Evolutionary conservation across 2,113 vertebrate species (phyloP), one percentile per base, ranked within the genome.

Genomic region (Ailuropoda melanoleuca): DNA sequence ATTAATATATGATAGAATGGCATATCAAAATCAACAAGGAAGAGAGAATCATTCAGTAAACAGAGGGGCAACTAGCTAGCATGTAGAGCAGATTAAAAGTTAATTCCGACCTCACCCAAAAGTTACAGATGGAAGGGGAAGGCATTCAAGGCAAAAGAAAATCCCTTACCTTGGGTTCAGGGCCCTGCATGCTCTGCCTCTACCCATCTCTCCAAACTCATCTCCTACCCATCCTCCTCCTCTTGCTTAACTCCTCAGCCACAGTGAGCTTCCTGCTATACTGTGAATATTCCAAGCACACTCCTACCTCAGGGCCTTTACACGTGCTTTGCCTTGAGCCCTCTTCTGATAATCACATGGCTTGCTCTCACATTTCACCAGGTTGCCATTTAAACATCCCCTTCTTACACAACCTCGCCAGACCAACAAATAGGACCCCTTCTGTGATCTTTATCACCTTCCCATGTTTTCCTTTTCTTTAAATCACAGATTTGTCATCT

Each of bases 41-140:
- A 70, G 77, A 85, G 31, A 14, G 7, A 24, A 84, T 62, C 62
- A 85, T n/a, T 70, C n/a, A 75, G 50, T 37, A 91, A 82, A 60
- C 0, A 87, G 12, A 90, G 10, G 39, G 58, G 19, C 21, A 95
- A 89, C 48, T 26, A 74, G 53, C 37, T 72, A 82, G 23, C 64
- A 88, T 37, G 4, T 74, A 13, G 26, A 95, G 86, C 58, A 75
- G 90, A 90, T 29, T 83, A 75, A 92, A 92, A 96, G 72, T 75
- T 83, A 50, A 74, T 60, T 88, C 55, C 56, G 93, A 88, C 31
- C 19, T 72, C 72, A 82, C 37, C n/a, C 37, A 53, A 50, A 80
- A 75, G 55, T 87, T 60, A 80, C 37, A 87, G 37, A n/a, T n/a
- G 46, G 9, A 93, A 60, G 19, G 66, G 26, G 37, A 92, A 84